Conservation (phyloP, 2,797 vertebrate species). For the Tauraco hartlaubi region DNA sequence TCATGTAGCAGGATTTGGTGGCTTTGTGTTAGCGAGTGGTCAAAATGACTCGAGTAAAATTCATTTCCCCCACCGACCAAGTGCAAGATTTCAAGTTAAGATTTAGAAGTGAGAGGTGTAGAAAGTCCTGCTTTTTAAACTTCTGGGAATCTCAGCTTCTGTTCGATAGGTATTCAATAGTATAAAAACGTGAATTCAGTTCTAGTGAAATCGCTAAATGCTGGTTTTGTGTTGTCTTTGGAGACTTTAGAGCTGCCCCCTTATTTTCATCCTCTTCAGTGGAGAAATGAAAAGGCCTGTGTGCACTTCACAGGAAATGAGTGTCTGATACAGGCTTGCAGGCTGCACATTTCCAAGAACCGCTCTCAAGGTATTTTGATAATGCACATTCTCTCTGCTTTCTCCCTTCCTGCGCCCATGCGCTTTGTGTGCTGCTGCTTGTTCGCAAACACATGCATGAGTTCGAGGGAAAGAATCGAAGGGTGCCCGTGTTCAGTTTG, state of each 20-base stretch:
- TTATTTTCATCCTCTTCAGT: slow-evolving; percentile 47
- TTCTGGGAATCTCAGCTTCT: neutral
- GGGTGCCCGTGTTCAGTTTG: neutral
- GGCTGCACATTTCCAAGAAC: slow-evolving; percentile 73
- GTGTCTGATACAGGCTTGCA: slow-evolving; percentile 58
- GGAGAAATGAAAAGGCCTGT: slow-evolving; percentile 57
- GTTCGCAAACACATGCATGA: neutral
- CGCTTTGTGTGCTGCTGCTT: neutral
- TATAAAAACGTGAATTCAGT: neutral
- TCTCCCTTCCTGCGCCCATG: slow-evolving; percentile 39
- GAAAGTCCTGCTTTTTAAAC: neutral
- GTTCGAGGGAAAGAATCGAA: neutral
- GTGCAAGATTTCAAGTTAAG: slow-evolving; percentile 20
- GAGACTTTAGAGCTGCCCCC: slow-evolving; percentile 5
- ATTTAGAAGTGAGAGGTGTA: slow-evolving; percentile 2
- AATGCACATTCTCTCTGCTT: slow-evolving; percentile 60
- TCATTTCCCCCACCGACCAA: neutral
- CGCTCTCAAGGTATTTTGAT: slow-evolving; percentile 76
- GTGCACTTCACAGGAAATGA: slow-evolving; percentile 65
- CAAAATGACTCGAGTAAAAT: neutral
- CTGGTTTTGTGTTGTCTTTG: slow-evolving; percentile 17
- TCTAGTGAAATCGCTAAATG: neutral
- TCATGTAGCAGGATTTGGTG: slow-evolving; percentile 5
- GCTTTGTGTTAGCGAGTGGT: neutral
- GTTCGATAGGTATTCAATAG: neutral